Percentiles rank a stretch among this genome's conserved stretches.
These are phyloP conservation scores for Diacarnus erythraeanus DNA, from an alignment of 37 sponge, comb jelly and placozoan species.

Conservation along the genomic window DNA sequence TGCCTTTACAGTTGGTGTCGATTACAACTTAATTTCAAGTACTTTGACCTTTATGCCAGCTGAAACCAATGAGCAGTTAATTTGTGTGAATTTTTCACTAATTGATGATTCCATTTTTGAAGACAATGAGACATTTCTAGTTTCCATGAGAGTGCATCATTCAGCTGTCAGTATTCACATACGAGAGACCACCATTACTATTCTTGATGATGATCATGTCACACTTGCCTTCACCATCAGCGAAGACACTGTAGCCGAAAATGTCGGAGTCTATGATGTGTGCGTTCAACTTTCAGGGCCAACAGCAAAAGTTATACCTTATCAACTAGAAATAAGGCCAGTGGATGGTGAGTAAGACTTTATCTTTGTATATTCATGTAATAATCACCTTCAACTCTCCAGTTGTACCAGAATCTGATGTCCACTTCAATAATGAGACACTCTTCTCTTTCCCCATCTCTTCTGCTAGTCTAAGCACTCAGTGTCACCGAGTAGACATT, in stretches of 20 bases:
- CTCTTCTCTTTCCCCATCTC: background rate
- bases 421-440: background rate
- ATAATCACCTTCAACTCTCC: background rate
- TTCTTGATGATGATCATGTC: slow-evolving; percentile 28
- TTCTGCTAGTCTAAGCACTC: background rate
- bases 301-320: slow-evolving; percentile 1
- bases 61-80: background rate
- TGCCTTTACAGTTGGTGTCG: slow-evolving; percentile 12
- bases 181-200: background rate
- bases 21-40: background rate
- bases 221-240: background rate
- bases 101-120: slow-evolving; percentile 22
- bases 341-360: slow-evolving; percentile 10
- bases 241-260: background rate
- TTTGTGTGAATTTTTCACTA: slow-evolving; percentile 8
- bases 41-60: slow-evolving; percentile 1
- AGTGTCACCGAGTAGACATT: slow-evolving; percentile 20
- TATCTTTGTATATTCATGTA: background rate
- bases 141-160: background rate
- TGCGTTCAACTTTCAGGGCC: slow-evolving; percentile 2
- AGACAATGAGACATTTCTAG: slow-evolving; percentile 1
- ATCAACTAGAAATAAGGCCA: background rate
- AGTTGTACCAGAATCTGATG: background rate
- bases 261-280: background rate
- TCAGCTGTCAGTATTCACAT: slow-evolving; percentile 26